Percentiles rank a stretch among this genome's conserved stretches.
These are phyloP conservation scores for Steromphala cineraria DNA, from an alignment of 2,888 invertebrate genomes.

Conservation along the genomic window DNA sequence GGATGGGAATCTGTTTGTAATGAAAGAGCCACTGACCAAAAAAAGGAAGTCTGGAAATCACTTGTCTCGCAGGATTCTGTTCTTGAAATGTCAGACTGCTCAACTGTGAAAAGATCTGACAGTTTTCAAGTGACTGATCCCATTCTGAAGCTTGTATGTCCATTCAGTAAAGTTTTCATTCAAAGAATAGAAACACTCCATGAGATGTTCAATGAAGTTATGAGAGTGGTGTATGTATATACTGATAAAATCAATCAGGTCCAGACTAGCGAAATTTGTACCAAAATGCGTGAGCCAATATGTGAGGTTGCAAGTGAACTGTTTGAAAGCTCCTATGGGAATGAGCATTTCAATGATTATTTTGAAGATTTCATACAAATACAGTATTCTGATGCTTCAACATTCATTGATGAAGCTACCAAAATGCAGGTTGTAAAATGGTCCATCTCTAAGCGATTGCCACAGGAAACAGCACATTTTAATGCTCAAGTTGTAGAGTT, in stretches of 20 bases:
- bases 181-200: constrained; percentile 4
- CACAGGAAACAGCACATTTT: neutral
- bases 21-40: neutral
- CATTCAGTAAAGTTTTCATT: constrained; percentile 8
- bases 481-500: constrained; percentile 17
- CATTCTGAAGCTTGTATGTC: neutral
- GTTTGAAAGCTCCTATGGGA: constrained; percentile 10
- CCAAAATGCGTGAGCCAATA: neutral
- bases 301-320: constrained; percentile 2
- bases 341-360: constrained; percentile 16
- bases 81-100: neutral
- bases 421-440: neutral
- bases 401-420: neutral
- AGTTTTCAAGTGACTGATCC: neutral
- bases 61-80: neutral
- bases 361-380: neutral
- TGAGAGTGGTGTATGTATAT: neutral
- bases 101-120: neutral
- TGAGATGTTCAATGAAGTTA: neutral
- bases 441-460: neutral
- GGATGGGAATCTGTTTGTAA: neutral
- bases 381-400: neutral
- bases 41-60: neutral
- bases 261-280: neutral
- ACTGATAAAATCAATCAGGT: neutral